Conservation (phyloP, 2,113 vertebrate genomes). For the Taxidea taxus region DNA sequence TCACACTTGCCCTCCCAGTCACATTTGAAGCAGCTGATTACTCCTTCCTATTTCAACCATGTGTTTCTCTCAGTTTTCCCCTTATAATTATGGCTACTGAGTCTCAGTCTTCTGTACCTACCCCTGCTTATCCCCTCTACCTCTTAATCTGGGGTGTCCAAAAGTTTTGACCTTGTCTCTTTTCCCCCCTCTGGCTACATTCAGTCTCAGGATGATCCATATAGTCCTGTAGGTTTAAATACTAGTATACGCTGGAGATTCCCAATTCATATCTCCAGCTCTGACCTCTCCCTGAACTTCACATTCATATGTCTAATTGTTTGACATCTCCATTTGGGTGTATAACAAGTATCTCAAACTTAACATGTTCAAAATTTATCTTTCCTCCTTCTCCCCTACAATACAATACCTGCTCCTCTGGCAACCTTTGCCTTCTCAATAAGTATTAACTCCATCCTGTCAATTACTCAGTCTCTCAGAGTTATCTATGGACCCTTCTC, state of each 20-base stretch:
- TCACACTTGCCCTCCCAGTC: neutral
- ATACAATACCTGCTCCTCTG: neutral
- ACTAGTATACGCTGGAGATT: neutral
- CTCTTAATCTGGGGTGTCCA: neutral
- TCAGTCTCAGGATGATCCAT: neutral
- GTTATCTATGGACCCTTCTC: neutral
- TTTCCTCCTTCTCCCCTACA: neutral
- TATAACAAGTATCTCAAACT: slow-evolving; percentile 36
- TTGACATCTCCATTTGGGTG: slow-evolving; percentile 20
- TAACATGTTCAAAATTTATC: neutral
- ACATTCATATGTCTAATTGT: slow-evolving; percentile 46
- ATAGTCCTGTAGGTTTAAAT: neutral
- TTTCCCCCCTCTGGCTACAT: neutral
- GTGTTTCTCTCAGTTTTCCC: neutral
- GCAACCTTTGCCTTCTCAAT: neutral
- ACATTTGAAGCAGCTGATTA: neutral
- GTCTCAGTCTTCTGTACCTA: neutral
- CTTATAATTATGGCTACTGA: neutral
- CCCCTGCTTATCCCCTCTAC: neutral
- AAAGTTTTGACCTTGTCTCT: neutral
- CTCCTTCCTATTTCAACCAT: neutral
- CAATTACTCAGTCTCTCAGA: neutral
- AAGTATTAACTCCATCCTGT: neutral
- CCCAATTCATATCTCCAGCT: neutral
- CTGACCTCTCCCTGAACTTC: slow-evolving; percentile 53